Evolutionary conservation across 2,113 vertebrate species (phyloP).

Genomic region (Syngnathoides biaculeatus): DNA sequence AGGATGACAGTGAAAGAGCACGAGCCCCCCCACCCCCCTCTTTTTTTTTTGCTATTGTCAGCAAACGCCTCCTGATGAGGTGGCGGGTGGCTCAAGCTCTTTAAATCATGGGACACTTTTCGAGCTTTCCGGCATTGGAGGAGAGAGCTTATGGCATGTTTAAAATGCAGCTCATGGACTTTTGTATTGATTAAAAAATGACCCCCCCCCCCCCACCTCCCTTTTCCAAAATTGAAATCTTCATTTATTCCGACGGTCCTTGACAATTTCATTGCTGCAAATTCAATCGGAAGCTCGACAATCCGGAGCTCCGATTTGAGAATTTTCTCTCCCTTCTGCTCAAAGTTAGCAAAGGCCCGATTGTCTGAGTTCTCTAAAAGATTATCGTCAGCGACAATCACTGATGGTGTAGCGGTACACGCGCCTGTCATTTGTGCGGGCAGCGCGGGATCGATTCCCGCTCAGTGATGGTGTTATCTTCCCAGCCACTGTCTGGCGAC

Average conservation of each 20-base stretch:
- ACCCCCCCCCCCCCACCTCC: too few relatives aligned
- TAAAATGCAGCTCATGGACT: background rate
- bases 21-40: background rate
- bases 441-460: too few relatives aligned
- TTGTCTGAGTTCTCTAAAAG: too few relatives aligned
- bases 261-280: slow-evolving; percentile 8
- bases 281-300: background rate
- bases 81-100: slow-evolving; percentile 20
- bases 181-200: too few relatives aligned
- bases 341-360: background rate
- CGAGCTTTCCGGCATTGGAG: background rate
- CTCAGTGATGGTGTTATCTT: too few relatives aligned
- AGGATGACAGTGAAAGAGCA: slow-evolving; percentile 47
- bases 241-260: slow-evolving; percentile 41
- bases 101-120: slow-evolving; percentile 19
- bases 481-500: too few relatives aligned
- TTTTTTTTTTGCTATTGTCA: slow-evolving; percentile 54
- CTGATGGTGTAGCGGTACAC: too few relatives aligned
- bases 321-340: background rate
- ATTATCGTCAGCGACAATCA: too few relatives aligned
- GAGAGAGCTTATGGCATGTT: background rate
- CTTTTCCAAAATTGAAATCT: too few relatives aligned
- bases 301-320: background rate
- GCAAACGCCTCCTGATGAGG: slow-evolving; percentile 27
- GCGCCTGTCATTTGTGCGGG: too few relatives aligned